Base-by-base conservation (phyloP, 2,888 invertebrate genomes). In the Hipparchia sbordonii region DNA sequence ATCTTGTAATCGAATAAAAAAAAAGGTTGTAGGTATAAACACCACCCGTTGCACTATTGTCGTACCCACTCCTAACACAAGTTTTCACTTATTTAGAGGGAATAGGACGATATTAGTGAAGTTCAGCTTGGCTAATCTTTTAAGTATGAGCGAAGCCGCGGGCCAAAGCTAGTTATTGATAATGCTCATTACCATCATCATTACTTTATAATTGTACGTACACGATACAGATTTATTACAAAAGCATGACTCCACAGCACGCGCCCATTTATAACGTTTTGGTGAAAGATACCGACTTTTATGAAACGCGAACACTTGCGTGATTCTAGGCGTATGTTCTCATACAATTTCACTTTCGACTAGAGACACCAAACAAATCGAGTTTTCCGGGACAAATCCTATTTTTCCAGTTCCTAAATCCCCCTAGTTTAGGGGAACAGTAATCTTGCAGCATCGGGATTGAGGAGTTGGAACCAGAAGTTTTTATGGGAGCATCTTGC, bases 231-330 rank as follows among this genome's bases (percentile, higher is more conserved):
- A 65, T 65, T 63, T 6, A 63, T 63, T 52, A 65, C 52, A 6
- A 12, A 52, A 65, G 33, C 65, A 65, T 65, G 65, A 65, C 23
- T 63, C 9, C 46, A 13, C 23, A 63, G 23, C 63, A 48, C 63
- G 23, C 23, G 52, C 52, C 52, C 33, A 33, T 33, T 33, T 65
- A 33, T 65, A 12, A 65, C 52, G 33, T 65, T 33, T 51, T 52
- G 48, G 2, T 52, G 33, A 33, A 62, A 23, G 10, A 65, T n/a
- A 52, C 33, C 6, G 52, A 33, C 33, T 65, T 65, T 65, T 65
- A 65, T 65, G 65, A 33, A 65, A 52, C 65, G 63, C 13, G 52
- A 65, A 52, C 52, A 6, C 3, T 65, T 52, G 65, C 65, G 65
- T 65, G 65, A 33, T 3, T 5, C 2, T 33, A 52, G 48, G 63